phyloP scores from a whole-genome alignment of 2,888 invertebrate species.

The Lissonota sp. region DNA sequence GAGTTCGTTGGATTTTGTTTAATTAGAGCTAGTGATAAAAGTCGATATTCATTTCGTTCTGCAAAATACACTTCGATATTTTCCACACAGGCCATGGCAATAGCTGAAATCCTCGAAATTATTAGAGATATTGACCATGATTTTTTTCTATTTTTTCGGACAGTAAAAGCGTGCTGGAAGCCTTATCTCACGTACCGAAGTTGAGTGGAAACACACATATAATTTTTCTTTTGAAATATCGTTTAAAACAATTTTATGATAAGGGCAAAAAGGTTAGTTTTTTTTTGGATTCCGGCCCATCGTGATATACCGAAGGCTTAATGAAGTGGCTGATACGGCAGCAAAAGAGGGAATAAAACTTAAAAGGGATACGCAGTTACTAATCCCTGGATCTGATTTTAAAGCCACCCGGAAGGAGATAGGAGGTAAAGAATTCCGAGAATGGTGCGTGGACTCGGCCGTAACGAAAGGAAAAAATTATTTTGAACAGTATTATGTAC shows the following conservation, averaged over 20 bases:
- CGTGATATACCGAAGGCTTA: background rate
- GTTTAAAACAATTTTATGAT: background rate
- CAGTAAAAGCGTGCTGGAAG: slow-evolving; percentile 9
- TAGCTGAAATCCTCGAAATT: background rate
- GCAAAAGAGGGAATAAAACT: background rate
- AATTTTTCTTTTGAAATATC: slow-evolving; percentile 12
- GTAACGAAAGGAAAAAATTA: slow-evolving; percentile 1
- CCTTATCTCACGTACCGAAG: background rate
- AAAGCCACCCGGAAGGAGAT: background rate
- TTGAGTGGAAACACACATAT: slow-evolving; percentile 10
- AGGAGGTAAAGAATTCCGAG: background rate
- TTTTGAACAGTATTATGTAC: background rate
- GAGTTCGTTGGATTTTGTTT: background rate
- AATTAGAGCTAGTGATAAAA: background rate
- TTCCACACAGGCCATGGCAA: slow-evolving; percentile 35
- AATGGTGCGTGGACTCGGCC: background rate
- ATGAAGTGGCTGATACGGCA: slow-evolving; percentile 1
- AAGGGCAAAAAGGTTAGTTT: background rate
- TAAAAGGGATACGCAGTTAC: background rate
- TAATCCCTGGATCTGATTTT: background rate
- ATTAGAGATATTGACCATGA: background rate
- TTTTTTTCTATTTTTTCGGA: slow-evolving; percentile 26
- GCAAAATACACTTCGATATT: slow-evolving; percentile 26
- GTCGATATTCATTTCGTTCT: background rate
- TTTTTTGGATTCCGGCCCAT: slow-evolving; percentile 28